phyloP scores from a whole-genome alignment of 2,888 invertebrate genomes.

The Proisotoma minuta region DNA sequence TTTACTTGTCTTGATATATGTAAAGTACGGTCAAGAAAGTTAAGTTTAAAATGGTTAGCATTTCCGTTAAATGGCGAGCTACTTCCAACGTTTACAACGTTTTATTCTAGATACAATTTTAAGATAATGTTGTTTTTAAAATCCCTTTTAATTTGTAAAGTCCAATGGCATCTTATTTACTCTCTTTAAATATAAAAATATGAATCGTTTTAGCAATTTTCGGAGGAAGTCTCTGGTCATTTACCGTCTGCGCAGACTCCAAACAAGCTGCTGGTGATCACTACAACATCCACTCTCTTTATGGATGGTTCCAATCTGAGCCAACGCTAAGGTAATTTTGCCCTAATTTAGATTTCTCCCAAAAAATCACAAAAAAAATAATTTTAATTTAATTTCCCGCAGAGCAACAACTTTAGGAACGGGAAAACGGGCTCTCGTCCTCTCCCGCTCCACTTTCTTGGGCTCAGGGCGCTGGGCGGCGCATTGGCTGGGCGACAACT shows the following conservation, averaged over 20 bases:
- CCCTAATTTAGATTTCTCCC: background rate
- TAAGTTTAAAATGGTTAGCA: no score
- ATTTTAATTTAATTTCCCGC: slow-evolving; percentile 4
- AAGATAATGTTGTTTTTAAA: no score
- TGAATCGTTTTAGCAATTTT: slow-evolving; percentile 59
- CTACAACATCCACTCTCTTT: slow-evolving; percentile 73
- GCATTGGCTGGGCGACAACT: slow-evolving; percentile 40
- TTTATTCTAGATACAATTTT: no score
- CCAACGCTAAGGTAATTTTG: slow-evolving; percentile 34
- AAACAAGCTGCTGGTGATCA: slow-evolving; percentile 59
- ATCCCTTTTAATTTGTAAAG: no score
- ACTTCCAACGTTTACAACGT: no score
- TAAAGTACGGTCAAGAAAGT: no score
- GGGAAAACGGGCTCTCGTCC: slow-evolving; percentile 63
- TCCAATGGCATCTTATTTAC: no score
- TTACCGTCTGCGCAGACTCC: slow-evolving; percentile 33
- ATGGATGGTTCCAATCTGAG: slow-evolving; percentile 54
- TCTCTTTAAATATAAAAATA: no score
- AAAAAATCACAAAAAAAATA: background rate
- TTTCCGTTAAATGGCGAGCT: no score
- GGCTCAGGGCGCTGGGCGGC: slow-evolving; percentile 5
- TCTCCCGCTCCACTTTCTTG: slow-evolving; percentile 55
- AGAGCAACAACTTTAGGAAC: slow-evolving; percentile 3
- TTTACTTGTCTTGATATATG: no score
- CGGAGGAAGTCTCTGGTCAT: slow-evolving; percentile 67